Conservation (phyloP, 2,113 vertebrate species). For the Gallinago paraguaiae region DNA sequence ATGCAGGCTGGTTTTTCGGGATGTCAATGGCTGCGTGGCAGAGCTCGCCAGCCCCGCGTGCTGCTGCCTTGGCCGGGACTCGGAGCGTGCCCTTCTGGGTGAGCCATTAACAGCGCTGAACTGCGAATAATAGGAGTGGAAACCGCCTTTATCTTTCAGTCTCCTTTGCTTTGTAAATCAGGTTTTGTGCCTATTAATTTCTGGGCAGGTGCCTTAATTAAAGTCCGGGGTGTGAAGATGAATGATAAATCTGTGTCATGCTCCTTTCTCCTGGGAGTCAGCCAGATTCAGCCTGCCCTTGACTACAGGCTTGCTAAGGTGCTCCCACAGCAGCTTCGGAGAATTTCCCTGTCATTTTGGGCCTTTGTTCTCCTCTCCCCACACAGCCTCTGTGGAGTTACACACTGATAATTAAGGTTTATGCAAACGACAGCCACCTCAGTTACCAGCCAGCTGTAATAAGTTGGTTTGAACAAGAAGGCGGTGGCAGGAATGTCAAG, state of each 20-base stretch:
- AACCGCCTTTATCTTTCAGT: conserved; percentile 14
- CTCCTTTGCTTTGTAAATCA: conserved; percentile 47
- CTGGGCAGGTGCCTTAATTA: conserved; percentile 52
- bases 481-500: not conserved
- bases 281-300: not conserved
- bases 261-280: conserved; percentile 2
- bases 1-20: fast-evolving
- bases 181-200: conserved; percentile 43
- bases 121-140: not conserved
- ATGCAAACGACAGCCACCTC: not conserved
- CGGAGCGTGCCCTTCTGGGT: fast-evolving
- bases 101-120: not conserved
- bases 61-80: fast-evolving
- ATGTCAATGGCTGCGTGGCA: not conserved
- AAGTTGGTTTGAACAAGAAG: not conserved
- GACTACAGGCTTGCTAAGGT: not conserved
- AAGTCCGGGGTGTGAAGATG: conserved; percentile 35
- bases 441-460: not conserved
- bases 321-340: not conserved
- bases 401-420: conserved; percentile 29
- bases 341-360: not conserved
- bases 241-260: not conserved
- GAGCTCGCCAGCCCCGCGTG: not conserved
- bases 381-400: not conserved
- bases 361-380: conserved; percentile 29